These are phyloP conservation scores for Neodontobutis hainanensis DNA, from an alignment of 2,113 vertebrate genomes.

Conservation along the genomic window DNA sequence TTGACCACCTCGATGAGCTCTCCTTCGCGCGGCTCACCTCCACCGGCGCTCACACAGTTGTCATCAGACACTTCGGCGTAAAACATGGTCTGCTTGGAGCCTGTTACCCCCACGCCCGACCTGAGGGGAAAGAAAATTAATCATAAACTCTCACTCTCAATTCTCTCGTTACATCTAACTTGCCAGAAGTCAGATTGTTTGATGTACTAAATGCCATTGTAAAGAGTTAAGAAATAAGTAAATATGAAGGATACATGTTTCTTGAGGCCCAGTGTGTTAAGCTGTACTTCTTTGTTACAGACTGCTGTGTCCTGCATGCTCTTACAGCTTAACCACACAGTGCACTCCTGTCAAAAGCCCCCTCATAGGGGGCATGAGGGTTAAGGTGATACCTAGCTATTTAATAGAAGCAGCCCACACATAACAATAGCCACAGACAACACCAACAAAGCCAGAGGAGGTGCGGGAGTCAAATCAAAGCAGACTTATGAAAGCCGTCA, in stretches of 20 bases:
- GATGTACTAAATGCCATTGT: too few species aligned
- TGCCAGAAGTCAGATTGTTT: too few species aligned
- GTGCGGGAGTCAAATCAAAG: constrained; percentile 57
- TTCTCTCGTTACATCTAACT: too few species aligned
- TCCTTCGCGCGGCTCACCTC: constrained; percentile 84
- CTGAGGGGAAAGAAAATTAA: constrained; percentile 56
- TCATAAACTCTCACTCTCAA: too few species aligned
- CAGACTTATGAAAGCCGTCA: constrained; percentile 32
- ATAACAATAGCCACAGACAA: constrained; percentile 63
- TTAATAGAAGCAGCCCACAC: constrained; percentile 55
- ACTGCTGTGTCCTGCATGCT: constrained; percentile 8
- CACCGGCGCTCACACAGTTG: constrained; percentile 82
- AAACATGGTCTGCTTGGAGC: constrained; percentile 88
- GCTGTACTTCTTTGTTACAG: neutral
- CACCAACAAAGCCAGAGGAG: constrained; percentile 62
- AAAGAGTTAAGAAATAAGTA: too few species aligned
- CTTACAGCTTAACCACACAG: constrained; percentile 3
- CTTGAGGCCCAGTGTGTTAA: neutral
- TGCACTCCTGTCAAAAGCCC: constrained; percentile 27
- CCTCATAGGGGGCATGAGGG: constrained; percentile 66
- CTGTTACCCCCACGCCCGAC: constrained; percentile 86
- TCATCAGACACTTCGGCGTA: constrained; percentile 89
- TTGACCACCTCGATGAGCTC: constrained; percentile 91
- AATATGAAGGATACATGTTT: too few species aligned
- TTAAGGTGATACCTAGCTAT: constrained; percentile 58